Evolutionary conservation across 2,113 vertebrate genomes (phyloP), one percentile per base, ranked within the genome.

Genomic region (Python bivittatus): DNA sequence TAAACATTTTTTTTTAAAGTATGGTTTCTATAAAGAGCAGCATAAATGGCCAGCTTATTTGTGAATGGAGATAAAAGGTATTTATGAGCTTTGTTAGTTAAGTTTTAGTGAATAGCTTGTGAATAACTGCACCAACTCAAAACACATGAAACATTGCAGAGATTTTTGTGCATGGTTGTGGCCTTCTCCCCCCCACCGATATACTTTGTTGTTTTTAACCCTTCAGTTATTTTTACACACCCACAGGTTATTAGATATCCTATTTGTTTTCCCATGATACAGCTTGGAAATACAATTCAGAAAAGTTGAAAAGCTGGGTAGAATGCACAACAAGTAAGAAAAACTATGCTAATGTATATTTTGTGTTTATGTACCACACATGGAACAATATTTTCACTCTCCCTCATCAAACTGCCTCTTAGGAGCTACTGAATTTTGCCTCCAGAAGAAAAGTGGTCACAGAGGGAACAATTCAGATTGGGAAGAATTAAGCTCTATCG

Each of bases 1-100:
- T 54, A 92, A 61, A 91, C 93, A 95, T 4, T 92, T 86, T 4
- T 92, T 86, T 85, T 88, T 94, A 72, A 88, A 6, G 0, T 54
- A 84, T 48, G 5, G 72, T 93, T 96, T 90, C 27, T 57, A 38
- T 79, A 3, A 5, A 89, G 15, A 4, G 8, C 94, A 42, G 27
- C 1, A 4, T 64, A 88, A 92, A 1, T 42, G 52, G 83, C 8
- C 54, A 92, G 85, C 64, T 84, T 83, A 52, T 13, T 44, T 27
- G 11, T 79, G 89, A 93, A 5, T 38, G 2, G 54, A 42, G 88
- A 6, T 23, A 90, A 88, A 92, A 52, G n/a, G 4, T 58, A n/a
- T 96, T 91, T 88, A 22, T 87, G 38, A 38, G 84, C 68, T 60
- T 54, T 6, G 6, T 3, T 86, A 83, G 44, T n/a, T 1, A 52